Base-by-base conservation (phyloP, 2,797 vertebrate species). In the Enteromius argenteus region DNA sequence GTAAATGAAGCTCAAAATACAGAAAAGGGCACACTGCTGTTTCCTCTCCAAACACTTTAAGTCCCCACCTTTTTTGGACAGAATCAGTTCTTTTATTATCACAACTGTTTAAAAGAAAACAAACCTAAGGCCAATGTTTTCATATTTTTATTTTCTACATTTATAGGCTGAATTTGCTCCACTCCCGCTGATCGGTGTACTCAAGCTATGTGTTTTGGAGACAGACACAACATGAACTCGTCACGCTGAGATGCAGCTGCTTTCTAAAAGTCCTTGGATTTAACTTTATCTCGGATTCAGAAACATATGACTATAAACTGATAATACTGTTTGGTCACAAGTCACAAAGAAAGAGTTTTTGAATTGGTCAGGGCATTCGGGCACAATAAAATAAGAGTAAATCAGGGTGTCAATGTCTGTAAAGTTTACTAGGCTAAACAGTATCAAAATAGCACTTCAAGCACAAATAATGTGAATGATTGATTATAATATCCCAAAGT, bases 231-330 rank as follows among this genome's bases (percentile, higher is more conserved):
- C 83, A 82, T 60, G 82, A 71, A 56, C 76, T 11, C 23, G 66
- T 83, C 82, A 42, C 21, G 71, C 83, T 44, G 88, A 75, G 82
- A 30, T 62, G 68, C 83, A 86, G 84, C 88, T 88, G 85, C 51
- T 75, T 49, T 66, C 15, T 82, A 79, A 58, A 82, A 68, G 58
- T 49, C 39, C 67, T 78, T 79, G 74, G 30, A 64, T 58, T 62
- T 79, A 72, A 53, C 30, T 56, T 37, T 17, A 49, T 83, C 46
- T 77, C 35, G 60, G 42, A 83, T 67, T 79, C 13, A 72, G 10
- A 44, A 44, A 30, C 21, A n/a, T 23, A 56, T 11, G 7, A n/a
- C 76, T 56, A 51, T 30, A 68, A 69, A 23, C 46, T 84, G 56
- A 58, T 79, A 75, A 73, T 66, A 79, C n/a, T 35, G 64, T 37